These are phyloP conservation scores for Sebastiscus albofasciatus DNA, from an alignment of 2,797 vertebrate species.

Conservation along the genomic window DNA sequence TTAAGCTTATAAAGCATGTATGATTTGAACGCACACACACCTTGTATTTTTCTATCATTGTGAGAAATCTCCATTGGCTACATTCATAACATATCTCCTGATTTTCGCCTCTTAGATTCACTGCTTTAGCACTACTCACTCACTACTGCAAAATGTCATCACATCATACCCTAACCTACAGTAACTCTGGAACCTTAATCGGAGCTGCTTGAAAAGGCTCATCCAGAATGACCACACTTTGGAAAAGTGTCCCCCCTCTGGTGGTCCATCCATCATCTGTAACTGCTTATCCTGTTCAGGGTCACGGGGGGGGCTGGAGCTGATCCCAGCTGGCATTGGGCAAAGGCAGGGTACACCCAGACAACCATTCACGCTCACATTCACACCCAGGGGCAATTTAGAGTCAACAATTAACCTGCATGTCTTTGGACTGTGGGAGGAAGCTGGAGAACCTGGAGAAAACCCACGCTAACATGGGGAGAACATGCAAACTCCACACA, in stretches of 20 bases:
- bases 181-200: too few relatives aligned
- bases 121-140: neutral
- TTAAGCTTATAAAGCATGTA: neutral
- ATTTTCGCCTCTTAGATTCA: neutral
- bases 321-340: too few relatives aligned
- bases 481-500: too few relatives aligned
- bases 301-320: too few relatives aligned
- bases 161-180: neutral
- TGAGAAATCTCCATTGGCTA: neutral
- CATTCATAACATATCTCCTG: neutral
- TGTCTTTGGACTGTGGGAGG: too few relatives aligned
- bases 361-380: too few relatives aligned
- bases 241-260: neutral
- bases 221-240: neutral
- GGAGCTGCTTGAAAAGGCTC: neutral
- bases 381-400: accelerated
- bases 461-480: too few relatives aligned
- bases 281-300: too few relatives aligned
- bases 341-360: too few relatives aligned
- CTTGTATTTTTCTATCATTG: neutral
- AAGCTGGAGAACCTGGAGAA: too few relatives aligned
- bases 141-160: neutral
- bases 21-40: neutral
- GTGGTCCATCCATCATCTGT: too few relatives aligned
- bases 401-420: too few relatives aligned